phyloP scores from a whole-genome alignment of 53 echinoderm and acorn worm species.

The Henricia sp. region DNA sequence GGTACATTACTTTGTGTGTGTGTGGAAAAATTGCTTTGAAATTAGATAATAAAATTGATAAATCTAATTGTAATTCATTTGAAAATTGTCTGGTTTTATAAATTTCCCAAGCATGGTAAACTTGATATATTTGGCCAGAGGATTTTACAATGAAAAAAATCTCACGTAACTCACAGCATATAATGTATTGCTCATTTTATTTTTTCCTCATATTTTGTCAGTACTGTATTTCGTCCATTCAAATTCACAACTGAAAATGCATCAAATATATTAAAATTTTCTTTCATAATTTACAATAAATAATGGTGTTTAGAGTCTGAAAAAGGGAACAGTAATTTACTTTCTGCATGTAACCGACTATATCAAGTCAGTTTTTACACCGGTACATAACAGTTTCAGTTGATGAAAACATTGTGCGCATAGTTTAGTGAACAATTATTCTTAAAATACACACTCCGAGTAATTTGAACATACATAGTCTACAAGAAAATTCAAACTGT shows the following conservation, averaged over 20 bases:
- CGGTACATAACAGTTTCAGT: not conserved
- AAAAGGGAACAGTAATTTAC: not conserved
- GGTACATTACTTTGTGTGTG: no score
- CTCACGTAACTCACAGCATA: not conserved
- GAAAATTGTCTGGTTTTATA: no score
- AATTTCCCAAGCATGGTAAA: no score
- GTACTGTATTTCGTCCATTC: slow-evolving; percentile 2
- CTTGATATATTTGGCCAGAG: no score
- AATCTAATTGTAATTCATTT: no score
- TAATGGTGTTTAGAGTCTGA: not conserved
- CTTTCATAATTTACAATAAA: slow-evolving; percentile 54
- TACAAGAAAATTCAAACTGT: slow-evolving; percentile 22
- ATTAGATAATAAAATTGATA: no score
- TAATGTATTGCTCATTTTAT: slow-evolving; percentile 56
- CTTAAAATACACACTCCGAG: slow-evolving; percentile 24
- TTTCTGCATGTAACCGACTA: not conserved
- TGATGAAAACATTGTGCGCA: not conserved
- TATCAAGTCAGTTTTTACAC: not conserved
- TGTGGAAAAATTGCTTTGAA: no score
- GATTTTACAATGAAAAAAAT: no score
- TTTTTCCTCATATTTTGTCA: slow-evolving; percentile 10
- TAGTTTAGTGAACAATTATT: slow-evolving; percentile 32
- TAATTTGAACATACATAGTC: slow-evolving; percentile 27
- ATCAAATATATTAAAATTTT: slow-evolving; percentile 26
- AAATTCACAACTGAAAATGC: slow-evolving; percentile 3